These are phyloP conservation scores for Alauda arvensis DNA, from an alignment of 2,797 vertebrate species.

Conservation along the genomic window DNA sequence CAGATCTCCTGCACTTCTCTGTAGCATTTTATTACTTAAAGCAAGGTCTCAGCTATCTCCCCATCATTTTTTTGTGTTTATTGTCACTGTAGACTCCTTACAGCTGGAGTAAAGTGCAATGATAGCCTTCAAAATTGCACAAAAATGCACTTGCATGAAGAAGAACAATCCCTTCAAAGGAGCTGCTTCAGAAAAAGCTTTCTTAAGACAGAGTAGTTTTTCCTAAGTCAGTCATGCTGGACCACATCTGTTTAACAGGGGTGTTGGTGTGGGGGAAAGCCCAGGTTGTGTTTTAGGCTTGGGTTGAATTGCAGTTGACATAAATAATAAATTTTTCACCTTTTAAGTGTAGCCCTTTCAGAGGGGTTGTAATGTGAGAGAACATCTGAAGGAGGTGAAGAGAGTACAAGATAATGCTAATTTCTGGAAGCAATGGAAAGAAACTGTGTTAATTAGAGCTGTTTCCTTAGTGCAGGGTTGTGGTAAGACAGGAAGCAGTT, in stretches of 20 bases:
- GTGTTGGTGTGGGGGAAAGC: neutral
- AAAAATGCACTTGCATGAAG: neutral
- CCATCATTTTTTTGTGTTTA: neutral
- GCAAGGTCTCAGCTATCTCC: constrained; percentile 5
- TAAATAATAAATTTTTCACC: neutral
- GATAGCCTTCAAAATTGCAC: neutral
- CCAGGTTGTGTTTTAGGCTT: constrained; percentile 8
- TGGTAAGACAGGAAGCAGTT: neutral
- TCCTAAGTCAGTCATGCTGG: neutral
- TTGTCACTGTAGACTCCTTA: constrained; percentile 4
- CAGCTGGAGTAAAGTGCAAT: neutral
- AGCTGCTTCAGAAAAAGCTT: neutral
- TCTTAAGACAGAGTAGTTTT: neutral
- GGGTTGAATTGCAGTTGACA: constrained; percentile 7
- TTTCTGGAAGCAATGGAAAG: neutral
- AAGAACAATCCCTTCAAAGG: neutral
- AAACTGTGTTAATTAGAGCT: neutral
- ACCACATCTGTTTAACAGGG: neutral
- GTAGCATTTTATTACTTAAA: constrained; percentile 18
- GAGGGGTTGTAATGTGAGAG: neutral
- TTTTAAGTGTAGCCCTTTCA: neutral
- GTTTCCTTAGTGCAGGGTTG: neutral
- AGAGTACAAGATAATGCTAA: neutral
- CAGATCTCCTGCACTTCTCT: constrained; percentile 10
- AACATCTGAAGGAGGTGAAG: neutral